phyloP scores from a whole-genome alignment of 1,140 invertebrate genomes.

The Papilio polyxenes region DNA sequence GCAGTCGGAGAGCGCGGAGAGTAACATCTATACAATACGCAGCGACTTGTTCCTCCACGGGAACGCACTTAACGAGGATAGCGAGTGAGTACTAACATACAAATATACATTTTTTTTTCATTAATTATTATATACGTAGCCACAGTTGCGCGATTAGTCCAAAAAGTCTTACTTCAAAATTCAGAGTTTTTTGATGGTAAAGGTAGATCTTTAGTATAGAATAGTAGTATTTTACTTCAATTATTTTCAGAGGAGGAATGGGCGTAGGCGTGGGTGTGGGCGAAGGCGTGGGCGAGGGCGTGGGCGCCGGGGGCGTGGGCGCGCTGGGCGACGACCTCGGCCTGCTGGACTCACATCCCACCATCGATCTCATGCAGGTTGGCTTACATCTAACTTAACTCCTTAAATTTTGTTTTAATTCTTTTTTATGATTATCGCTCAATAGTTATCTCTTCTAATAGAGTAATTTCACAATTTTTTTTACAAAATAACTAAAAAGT shows the following conservation, averaged over 20 bases:
- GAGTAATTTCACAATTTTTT: too few relatives aligned
- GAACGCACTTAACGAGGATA: conserved; percentile 70
- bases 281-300: conserved; percentile 54
- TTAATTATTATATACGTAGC: too few relatives aligned
- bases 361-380: conserved; percentile 71
- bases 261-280: neutral
- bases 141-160: too few relatives aligned
- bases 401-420: too few relatives aligned
- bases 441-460: too few relatives aligned
- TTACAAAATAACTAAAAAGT: too few relatives aligned
- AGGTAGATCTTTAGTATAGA: too few relatives aligned
- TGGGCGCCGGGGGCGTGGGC: conserved; percentile 31
- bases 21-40: conserved; percentile 69
- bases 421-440: too few relatives aligned
- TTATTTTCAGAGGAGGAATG: neutral
- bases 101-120: conserved; percentile 13
- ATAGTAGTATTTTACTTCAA: too few relatives aligned
- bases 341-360: conserved; percentile 63
- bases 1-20: conserved; percentile 61
- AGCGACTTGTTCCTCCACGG: conserved; percentile 74
- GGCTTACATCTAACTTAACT: neutral
- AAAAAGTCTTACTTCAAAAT: too few relatives aligned
- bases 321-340: conserved; percentile 55
- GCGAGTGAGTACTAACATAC: conserved; percentile 58
- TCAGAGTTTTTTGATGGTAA: too few relatives aligned